Base-by-base conservation (phyloP, 2,888 invertebrate genomes). In the Chaitophorus viminalis region DNA sequence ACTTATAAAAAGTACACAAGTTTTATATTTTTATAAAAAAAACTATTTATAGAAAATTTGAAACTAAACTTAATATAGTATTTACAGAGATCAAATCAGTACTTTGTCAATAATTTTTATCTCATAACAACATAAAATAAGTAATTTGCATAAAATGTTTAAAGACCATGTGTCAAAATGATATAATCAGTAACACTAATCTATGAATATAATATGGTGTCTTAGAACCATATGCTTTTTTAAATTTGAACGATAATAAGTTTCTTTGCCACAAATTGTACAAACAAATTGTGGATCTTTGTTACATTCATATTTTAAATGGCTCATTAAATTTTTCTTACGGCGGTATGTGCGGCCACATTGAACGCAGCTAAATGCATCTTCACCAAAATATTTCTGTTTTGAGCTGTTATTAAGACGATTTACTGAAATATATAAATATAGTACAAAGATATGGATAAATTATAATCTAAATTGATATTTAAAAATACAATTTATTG, bases 201-300 rank as follows among this genome's bases (percentile, higher is more conserved):
- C 1, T 29, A 83, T 39, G 17, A 79, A 54, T 29, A 89, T 21
- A 52, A 60, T 70, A 46, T 77, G 46, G 79, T 90, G 90, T 39
- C 83, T 86, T 14, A 89, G 39, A 70, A 81, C 46, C 31, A 89
- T 85, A 74, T 90, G 90, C 33, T 84, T 89, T 75, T 89, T 89
- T 5, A 89, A 85, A 78, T 89, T 88, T 21, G 82, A 79, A 65
- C 89, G 89, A 82, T 89, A 89, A 82, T 89, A 90, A 46, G 79
- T 86, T 21, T 76, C 39, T 82, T 85, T 88, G 2, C 87, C 89
- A 36, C 91, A 91, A 72, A 91, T 89, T 9, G 89, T 89, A 91
- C 96, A 96, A 91, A 95, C 94, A 92, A 95, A 96, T 92, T 86
- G 83, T 6, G 89, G 88, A 9, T 84, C 68, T 78, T 89, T 84